Evolutionary conservation across 1,140 invertebrate genomes (phyloP).

Genomic region (Drosophila athabasca): DNA sequence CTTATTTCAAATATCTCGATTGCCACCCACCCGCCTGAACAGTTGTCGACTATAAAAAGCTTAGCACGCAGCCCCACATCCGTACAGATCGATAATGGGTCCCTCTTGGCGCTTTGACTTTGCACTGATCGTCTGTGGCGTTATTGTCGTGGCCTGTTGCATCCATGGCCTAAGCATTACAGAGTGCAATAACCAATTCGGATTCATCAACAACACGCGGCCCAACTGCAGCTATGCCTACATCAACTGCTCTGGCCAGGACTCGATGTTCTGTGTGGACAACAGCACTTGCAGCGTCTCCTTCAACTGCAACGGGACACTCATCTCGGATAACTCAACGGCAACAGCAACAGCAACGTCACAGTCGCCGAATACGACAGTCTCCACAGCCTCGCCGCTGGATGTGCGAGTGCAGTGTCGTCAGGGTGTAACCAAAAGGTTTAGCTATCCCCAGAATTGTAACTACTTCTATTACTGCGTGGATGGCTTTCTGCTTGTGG

Average conservation of each 20-base stretch:
- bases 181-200: slow-evolving; percentile 32
- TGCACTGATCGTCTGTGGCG: slow-evolving; percentile 20
- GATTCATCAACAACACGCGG: slow-evolving; percentile 39
- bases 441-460: slow-evolving; percentile 69
- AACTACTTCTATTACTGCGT: slow-evolving; percentile 75
- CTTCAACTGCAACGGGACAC: slow-evolving; percentile 21
- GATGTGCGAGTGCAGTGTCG: slow-evolving; percentile 47
- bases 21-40: slow-evolving; percentile 1
- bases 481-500: slow-evolving; percentile 65
- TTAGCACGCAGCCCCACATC: slow-evolving; percentile 28
- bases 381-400: slow-evolving; percentile 17
- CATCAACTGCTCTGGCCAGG: slow-evolving; percentile 42
- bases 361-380: background rate
- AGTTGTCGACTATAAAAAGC: slow-evolving; percentile 60
- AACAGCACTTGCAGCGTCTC: slow-evolving; percentile 17
- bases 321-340: slow-evolving; percentile 1
- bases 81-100: slow-evolving; percentile 50
- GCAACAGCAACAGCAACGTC: background rate
- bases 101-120: slow-evolving; percentile 40
- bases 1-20: slow-evolving; percentile 48
- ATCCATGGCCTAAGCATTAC: slow-evolving; percentile 35
- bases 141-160: slow-evolving; percentile 18
- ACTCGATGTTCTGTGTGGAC: slow-evolving; percentile 45
- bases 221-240: slow-evolving; percentile 39
- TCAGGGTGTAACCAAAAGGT: slow-evolving; percentile 55